These are phyloP conservation scores for Tyrophagus putrescentiae DNA, from an alignment of 1,140 invertebrate species.

Conservation along the genomic window DNA sequence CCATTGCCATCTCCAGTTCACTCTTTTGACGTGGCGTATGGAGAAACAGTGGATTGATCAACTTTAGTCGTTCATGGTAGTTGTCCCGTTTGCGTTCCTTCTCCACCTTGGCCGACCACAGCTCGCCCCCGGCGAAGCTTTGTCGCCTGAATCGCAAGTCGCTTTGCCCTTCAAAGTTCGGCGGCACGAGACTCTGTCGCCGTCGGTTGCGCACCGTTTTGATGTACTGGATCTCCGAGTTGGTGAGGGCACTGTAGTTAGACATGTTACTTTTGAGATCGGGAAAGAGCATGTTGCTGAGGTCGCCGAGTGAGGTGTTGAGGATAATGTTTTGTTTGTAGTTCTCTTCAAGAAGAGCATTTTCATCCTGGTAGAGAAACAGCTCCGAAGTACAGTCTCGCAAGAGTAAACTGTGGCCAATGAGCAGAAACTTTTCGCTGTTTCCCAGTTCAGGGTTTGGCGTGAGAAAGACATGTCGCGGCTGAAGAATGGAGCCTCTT, in stretches of 20 bases:
- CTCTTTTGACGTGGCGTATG: neutral
- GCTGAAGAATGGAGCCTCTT: conserved; percentile 14
- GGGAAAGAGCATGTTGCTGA: conserved; percentile 13
- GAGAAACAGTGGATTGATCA: neutral
- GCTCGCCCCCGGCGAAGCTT: conserved; percentile 9
- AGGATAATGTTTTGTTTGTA: neutral
- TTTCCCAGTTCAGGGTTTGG: conserved; percentile 11
- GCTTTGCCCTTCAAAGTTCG: neutral
- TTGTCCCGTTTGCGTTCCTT: neutral
- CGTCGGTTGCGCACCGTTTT: conserved; percentile 3
- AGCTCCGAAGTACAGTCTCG: conserved; percentile 17
- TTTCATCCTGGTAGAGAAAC: neutral
- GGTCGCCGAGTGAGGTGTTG: conserved; percentile 11
- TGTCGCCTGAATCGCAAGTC: conserved; percentile 7
- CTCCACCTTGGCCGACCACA: neutral
- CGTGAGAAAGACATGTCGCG: conserved; percentile 4
- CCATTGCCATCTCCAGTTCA: neutral
- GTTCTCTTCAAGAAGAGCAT: neutral
- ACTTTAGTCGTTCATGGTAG: neutral
- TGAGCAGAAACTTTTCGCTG: conserved; percentile 1
- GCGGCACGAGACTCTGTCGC: conserved; percentile 11
- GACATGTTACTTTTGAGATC: neutral
- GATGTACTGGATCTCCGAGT: conserved; percentile 13
- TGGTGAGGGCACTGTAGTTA: neutral
- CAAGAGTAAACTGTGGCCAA: neutral